phyloP scores from a whole-genome alignment of 2,888 invertebrate genomes.

The Leucania comma region DNA sequence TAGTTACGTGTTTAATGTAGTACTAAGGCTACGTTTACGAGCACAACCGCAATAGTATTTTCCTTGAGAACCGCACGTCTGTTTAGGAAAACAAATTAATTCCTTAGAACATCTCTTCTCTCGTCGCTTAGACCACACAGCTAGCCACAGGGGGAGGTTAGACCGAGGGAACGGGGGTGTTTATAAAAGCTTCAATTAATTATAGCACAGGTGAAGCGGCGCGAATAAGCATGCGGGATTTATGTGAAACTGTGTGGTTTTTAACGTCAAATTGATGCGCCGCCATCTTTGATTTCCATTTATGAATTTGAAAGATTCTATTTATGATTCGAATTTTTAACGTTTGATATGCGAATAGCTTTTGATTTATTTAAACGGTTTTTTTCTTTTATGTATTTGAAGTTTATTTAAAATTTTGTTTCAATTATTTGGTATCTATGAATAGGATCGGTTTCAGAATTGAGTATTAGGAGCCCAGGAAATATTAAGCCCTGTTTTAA shows the following conservation, averaged over 20 bases:
- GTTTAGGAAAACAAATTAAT: constrained; percentile 1
- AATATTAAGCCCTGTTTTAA: not conserved
- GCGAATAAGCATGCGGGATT: constrained; percentile 56
- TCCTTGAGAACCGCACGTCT: not conserved
- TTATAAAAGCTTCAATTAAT: constrained; percentile 77
- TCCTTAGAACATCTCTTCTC: constrained; percentile 9
- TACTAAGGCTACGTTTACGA: not conserved
- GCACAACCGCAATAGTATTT: not conserved
- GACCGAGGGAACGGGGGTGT: constrained; percentile 60
- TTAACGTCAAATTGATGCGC: constrained; percentile 34
- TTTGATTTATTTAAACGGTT: not conserved
- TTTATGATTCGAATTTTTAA: not conserved
- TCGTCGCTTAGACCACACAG: constrained; percentile 35
- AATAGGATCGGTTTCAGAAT: not conserved
- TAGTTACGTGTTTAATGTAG: too few relatives aligned
- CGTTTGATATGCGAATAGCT: not conserved
- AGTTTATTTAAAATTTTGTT: not conserved
- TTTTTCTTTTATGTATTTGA: too few relatives aligned
- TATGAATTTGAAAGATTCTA: constrained; percentile 15
- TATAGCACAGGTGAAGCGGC: constrained; percentile 72
- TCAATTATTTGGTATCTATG: not conserved
- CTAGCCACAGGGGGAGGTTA: constrained; percentile 59
- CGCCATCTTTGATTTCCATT: constrained; percentile 31
- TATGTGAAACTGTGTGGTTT: constrained; percentile 49
- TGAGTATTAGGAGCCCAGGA: not conserved